Evolutionary conservation across 1,140 invertebrate species (phyloP).

Genomic region (Maniola jurtina): DNA sequence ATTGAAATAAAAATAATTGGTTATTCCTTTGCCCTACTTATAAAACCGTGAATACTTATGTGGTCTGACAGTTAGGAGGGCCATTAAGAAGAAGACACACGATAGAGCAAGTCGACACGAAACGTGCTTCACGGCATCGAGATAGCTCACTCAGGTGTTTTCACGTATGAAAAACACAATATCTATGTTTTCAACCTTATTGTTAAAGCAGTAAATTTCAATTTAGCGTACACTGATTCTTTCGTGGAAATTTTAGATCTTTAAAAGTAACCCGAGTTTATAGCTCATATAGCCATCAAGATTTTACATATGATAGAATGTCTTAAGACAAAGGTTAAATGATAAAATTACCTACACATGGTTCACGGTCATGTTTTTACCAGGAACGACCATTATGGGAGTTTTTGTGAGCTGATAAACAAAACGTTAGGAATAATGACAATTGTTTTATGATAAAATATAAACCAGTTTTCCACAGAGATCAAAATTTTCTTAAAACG

Average conservation of each 20-base stretch:
- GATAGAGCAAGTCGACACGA: constrained; percentile 39
- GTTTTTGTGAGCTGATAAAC: background rate
- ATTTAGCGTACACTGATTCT: constrained; percentile 18
- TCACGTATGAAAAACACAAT: constrained; percentile 42
- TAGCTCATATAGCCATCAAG: constrained; percentile 65
- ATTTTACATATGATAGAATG: constrained; percentile 55
- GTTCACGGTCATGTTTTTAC: constrained; percentile 52
- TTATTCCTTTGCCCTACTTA: constrained; percentile 37
- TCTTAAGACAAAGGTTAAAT: constrained; percentile 51
- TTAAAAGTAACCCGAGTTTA: constrained; percentile 50
- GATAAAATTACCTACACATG: constrained; percentile 29
- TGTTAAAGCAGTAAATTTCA: constrained; percentile 29
- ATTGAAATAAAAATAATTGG: constrained; percentile 23
- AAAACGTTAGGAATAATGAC: background rate
- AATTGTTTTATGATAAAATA: no score
- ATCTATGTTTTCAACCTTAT: constrained; percentile 24
- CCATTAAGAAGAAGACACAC: constrained; percentile 54
- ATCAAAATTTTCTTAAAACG: no score
- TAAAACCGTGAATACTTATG: constrained; percentile 50
- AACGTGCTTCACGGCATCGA: constrained; percentile 64
- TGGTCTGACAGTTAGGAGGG: constrained; percentile 52
- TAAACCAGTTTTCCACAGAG: no score
- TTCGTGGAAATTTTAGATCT: constrained; percentile 31
- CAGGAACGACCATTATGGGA: constrained; percentile 31
- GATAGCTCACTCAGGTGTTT: constrained; percentile 58